phyloP scores from a whole-genome alignment of 1,140 invertebrate genomes.

The Himalopsyche phryganea region DNA sequence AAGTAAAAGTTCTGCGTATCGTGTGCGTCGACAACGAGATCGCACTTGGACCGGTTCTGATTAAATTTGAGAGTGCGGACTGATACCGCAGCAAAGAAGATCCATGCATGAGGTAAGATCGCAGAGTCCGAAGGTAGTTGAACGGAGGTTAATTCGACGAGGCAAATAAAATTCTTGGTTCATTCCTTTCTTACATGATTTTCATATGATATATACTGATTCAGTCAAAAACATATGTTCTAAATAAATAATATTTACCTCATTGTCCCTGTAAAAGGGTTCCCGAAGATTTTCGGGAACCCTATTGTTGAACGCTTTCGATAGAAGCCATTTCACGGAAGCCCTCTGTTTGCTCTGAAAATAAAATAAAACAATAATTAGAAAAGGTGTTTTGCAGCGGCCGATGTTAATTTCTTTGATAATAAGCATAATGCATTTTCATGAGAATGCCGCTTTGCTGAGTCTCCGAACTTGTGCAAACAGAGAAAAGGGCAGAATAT shows the following conservation, averaged over 20 bases:
- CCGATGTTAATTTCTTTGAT: too few species aligned
- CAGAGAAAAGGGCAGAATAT: too few species aligned
- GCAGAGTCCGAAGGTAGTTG: too few species aligned
- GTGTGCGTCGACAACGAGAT: background rate
- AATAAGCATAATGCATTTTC: too few species aligned
- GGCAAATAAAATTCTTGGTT: too few species aligned
- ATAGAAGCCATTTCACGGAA: conserved; percentile 95
- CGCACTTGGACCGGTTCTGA: background rate
- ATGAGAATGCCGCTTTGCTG: too few species aligned
- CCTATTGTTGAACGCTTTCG: conserved; percentile 94
- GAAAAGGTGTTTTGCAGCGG: background rate
- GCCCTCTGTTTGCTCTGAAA: conserved; percentile 94
- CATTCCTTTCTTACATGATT: too few species aligned
- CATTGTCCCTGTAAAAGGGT: conserved; percentile 93
- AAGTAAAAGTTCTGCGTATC: background rate
- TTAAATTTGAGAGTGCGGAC: too few species aligned
- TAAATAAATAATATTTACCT: conserved; percentile 60
- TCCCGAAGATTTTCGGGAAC: conserved; percentile 91
- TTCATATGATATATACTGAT: background rate
- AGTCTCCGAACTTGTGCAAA: too few species aligned
- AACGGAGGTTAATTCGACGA: too few species aligned
- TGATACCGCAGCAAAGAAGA: too few species aligned
- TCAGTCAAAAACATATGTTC: background rate
- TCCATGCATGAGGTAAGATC: too few species aligned
- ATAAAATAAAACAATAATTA: conserved; percentile 35